phyloP scores from a whole-genome alignment of 2,797 vertebrate species.

The Eremophila alpestris region DNA sequence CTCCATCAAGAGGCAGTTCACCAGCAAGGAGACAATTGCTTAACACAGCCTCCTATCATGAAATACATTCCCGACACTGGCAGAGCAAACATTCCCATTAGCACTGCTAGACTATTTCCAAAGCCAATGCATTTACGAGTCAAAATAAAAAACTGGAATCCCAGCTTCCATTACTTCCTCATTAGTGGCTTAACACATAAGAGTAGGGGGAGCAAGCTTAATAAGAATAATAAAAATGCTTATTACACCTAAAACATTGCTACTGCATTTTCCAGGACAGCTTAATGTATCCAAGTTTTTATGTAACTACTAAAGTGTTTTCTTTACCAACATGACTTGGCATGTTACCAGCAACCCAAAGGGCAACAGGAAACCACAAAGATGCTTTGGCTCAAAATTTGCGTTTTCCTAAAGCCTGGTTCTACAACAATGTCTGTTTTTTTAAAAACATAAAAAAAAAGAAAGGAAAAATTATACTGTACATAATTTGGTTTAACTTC shows the following conservation, averaged over 20 bases:
- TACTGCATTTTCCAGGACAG: neutral
- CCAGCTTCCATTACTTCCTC: neutral
- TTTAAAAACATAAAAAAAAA: neutral
- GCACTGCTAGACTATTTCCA: neutral
- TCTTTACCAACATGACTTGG: constrained; percentile 9
- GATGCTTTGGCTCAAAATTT: constrained; percentile 3
- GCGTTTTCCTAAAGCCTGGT: neutral
- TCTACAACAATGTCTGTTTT: neutral
- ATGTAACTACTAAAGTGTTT: neutral
- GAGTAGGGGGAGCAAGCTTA: neutral
- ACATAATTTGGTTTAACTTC: neutral
- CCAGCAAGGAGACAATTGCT: constrained; percentile 30
- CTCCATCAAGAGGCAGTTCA: constrained; percentile 27
- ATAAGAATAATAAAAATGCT: neutral
- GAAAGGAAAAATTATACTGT: neutral
- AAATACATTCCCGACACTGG: neutral
- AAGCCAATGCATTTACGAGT: neutral
- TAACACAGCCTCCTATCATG: neutral
- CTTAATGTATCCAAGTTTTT: neutral
- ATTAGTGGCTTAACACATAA: neutral
- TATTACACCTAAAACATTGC: neutral
- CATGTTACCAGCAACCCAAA: neutral
- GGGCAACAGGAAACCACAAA: constrained; percentile 36
- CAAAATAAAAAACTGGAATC: constrained; percentile 12
- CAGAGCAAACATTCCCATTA: neutral